phyloP scores from a whole-genome alignment of 1,140 invertebrate genomes.

The Anastrepha ludens region DNA sequence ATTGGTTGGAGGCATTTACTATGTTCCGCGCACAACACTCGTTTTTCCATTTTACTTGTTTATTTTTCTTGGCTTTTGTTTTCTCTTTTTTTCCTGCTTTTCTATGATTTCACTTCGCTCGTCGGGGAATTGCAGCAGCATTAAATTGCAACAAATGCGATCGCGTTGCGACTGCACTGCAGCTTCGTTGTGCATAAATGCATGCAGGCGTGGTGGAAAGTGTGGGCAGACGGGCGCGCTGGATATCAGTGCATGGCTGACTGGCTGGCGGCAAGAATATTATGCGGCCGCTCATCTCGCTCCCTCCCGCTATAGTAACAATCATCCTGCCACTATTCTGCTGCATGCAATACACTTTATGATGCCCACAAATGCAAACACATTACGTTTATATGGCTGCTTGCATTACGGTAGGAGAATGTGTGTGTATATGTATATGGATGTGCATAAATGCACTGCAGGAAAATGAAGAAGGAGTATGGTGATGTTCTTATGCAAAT shows the following conservation, averaged over 20 bases:
- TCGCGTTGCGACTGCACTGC: background rate
- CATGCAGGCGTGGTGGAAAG: background rate
- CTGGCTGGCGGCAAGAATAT: background rate
- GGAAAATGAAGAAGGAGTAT: no score
- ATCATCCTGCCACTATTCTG: background rate
- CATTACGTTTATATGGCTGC: background rate
- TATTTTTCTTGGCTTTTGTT: background rate
- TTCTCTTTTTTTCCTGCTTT: background rate
- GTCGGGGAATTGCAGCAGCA: background rate
- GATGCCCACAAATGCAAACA: conserved; percentile 13
- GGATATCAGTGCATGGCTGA: background rate
- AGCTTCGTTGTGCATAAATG: background rate
- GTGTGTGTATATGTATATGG: background rate
- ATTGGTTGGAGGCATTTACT: background rate
- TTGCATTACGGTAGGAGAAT: background rate
- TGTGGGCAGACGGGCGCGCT: background rate
- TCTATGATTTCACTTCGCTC: background rate
- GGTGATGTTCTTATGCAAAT: no score
- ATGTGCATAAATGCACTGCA: no score
- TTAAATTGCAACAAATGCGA: conserved; percentile 28
- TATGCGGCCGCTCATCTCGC: background rate
- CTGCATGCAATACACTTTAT: conserved; percentile 15
- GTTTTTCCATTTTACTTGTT: background rate
- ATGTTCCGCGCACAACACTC: background rate
- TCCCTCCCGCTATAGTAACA: background rate